Base-by-base conservation (phyloP, 2,888 invertebrate species). In the Linyphia triangularis region DNA sequence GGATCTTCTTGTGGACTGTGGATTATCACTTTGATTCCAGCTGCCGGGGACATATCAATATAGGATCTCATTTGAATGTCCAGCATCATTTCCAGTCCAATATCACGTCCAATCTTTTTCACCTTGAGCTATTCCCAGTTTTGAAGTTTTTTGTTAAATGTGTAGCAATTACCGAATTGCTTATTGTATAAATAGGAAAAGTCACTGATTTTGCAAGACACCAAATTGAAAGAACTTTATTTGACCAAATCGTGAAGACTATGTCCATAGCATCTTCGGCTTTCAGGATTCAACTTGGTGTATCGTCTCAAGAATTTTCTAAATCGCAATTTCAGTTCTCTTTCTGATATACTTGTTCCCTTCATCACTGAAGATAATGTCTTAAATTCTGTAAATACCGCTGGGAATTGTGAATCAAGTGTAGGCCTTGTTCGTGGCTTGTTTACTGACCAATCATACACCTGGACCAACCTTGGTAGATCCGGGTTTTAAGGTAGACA, bases 11-110 rank as follows among this genome's bases (percentile, higher is more conserved):
- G 77, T 13, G 88, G 83, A 43, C 73, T 57, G 82, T 91, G 91
- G 6, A 91, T 75, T 61, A 90, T 84, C 10, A 91, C 89, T 19
- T 89, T 33, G 4, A 89, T 57, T 1, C 91, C 91, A 2, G 90
- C 72, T 30, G 75, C 85, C n/a, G 85, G 51, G 1, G 91, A 86
- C 3, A 90, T 82, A 16, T 81, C 75, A 9, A 90, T 10, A 40
- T 91, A 91, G 28, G 89, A 84, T 13, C 79, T 37, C 2, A 81
- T 63, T 13, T 83, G 73, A 6, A 90, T 26, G 69, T 90, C 73
- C 5, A 91, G 13, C 4, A 88, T 89, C 22, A 90, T 51, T 63
- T 90, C 90, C 16, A 84, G 24, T 24, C 75, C 83, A 6, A 2
- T 28, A 3, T 65, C 19, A 7, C 51, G 33, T 6, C 82, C 82